phyloP scores from a whole-genome alignment of 2,113 vertebrate genomes.

The Saguinus midas region DNA sequence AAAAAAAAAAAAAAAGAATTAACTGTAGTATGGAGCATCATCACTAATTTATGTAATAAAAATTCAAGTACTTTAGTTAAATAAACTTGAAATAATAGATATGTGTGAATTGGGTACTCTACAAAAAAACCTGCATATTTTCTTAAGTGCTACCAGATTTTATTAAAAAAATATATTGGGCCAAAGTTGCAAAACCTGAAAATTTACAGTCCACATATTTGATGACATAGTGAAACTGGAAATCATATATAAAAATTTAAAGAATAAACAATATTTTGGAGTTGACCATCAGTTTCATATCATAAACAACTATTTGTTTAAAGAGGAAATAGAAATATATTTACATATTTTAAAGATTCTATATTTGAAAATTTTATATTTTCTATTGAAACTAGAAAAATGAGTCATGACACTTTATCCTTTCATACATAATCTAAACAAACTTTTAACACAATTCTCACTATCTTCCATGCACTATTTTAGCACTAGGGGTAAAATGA shows the following conservation, averaged over 20 bases:
- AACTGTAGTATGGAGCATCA: background rate
- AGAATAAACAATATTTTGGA: background rate
- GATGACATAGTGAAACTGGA: background rate
- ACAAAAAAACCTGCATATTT: background rate
- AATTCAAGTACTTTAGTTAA: background rate
- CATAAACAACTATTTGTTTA: background rate
- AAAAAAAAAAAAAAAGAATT: background rate
- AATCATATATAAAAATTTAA: background rate
- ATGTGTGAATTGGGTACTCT: background rate
- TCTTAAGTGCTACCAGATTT: background rate
- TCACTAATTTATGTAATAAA: background rate
- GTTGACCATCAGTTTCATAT: background rate
- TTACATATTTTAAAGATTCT: background rate
- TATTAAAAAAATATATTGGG: background rate
- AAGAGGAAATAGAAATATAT: background rate
- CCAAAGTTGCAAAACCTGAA: background rate
- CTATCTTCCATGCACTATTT: background rate
- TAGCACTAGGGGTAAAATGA: background rate
- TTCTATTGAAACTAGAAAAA: background rate
- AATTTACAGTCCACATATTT: background rate
- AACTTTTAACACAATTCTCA: accelerated
- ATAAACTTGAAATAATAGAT: background rate
- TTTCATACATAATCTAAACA: background rate
- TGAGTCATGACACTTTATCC: background rate
- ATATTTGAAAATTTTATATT: background rate